phyloP scores from a whole-genome alignment of 2,888 invertebrate species.

The Nephrotoma guestfalica region DNA sequence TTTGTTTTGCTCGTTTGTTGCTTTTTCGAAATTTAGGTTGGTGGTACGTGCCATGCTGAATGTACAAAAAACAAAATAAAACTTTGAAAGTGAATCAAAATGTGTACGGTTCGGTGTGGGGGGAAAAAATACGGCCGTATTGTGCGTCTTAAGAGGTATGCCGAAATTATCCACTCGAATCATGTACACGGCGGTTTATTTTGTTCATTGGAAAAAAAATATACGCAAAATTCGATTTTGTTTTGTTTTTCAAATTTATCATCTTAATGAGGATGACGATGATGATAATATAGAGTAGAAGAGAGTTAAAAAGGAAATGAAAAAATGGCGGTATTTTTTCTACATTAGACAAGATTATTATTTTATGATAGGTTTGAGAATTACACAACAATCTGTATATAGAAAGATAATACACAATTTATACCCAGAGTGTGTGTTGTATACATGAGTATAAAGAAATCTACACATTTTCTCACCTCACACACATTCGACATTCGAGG shows the following conservation, averaged over 20 bases:
- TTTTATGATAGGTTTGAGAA: neutral
- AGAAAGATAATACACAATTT: neutral
- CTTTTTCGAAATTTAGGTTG: neutral
- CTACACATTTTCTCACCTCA: neutral
- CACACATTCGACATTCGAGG: neutral
- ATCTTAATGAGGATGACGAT: neutral
- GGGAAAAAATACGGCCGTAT: neutral
- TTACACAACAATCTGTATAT: neutral
- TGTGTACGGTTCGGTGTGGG: neutral
- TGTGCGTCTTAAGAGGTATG: neutral
- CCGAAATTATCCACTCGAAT: neutral
- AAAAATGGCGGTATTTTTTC: neutral
- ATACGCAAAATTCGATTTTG: neutral
- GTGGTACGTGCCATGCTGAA: neutral
- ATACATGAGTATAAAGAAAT: neutral
- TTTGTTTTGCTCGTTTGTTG: neutral
- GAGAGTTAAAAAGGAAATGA: neutral
- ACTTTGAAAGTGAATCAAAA: neutral
- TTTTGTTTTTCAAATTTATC: neutral
- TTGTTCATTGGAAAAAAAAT: neutral
- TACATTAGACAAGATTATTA: neutral
- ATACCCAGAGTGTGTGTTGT: neutral
- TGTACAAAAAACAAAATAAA: neutral
- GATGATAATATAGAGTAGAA: neutral
- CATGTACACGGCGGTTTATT: neutral